Base-by-base conservation (phyloP, 1,140 invertebrate genomes). In the Harlomillsia oculata region DNA sequence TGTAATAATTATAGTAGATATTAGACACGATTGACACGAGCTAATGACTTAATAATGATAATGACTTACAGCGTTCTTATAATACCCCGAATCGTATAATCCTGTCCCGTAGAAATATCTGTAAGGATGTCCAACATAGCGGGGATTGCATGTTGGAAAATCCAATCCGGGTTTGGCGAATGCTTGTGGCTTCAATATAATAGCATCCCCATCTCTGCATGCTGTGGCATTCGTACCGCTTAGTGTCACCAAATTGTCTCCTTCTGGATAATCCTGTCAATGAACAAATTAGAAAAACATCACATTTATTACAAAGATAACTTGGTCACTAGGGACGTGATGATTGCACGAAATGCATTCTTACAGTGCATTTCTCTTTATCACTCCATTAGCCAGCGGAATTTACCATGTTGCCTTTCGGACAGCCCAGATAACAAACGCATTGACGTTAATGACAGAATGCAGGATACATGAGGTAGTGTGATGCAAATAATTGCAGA, bases 21-120 rank as follows among this genome's bases (percentile, higher is more conserved):
- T 34, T 14, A 34, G 30, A n/a, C n/a, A n/a, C n/a, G 26, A 26
- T 25, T 26, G 5, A 29, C 6, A 6, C 28, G 11, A 29, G 5
- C 8, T 46, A 9, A 28, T 25, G 6, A 23, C 37, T 5, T 41
- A 8, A 28, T 18, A 26, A 8, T 6, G 5, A n/a, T 23, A 29
- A 26, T 36, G 16, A 50, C 43, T 48, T 49, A 62, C 60, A 21
- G 69, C 64, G 53, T 69, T 68, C 34, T 55, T 58, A 41, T 65
- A 69, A 39, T 44, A 56, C 28, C 70, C 67, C 26, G 46, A 52
- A 48, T 69, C 70, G 62, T 69, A 72, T 13, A 68, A 61, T 23
- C 70, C 69, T 37, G 64, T 63, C 26, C 68, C 71, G 58, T 75
- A 75, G 43, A 68, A 67, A 55, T 71, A 75, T 44, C 68, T 60